phyloP scores from a whole-genome alignment of 2,888 invertebrate species.

The Tetranychus piercei region DNA sequence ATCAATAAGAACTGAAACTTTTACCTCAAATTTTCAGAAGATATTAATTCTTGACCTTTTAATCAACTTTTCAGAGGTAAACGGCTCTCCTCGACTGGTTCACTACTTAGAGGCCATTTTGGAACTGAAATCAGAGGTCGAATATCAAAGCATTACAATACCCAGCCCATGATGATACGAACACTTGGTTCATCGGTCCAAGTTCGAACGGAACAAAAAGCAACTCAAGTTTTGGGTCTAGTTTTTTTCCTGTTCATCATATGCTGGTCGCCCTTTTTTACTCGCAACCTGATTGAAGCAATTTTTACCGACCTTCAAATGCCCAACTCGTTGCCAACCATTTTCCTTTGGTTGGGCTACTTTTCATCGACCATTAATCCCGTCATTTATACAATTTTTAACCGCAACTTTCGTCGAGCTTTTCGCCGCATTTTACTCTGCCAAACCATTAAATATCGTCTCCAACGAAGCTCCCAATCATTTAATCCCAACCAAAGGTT shows the following conservation, averaged over 20 bases:
- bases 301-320: constrained; percentile 52
- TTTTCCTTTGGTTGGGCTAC: constrained; percentile 80
- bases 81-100: not conserved
- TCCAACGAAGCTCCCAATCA: not conserved
- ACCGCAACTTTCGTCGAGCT: constrained; percentile 74
- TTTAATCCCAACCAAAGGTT: not conserved
- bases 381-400: constrained; percentile 86
- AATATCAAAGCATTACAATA: constrained; percentile 6
- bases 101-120: not conserved
- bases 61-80: not conserved
- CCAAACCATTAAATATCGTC: constrained; percentile 28
- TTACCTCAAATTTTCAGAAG: too few relatives aligned
- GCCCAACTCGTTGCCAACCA: constrained; percentile 52
- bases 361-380: constrained; percentile 87
- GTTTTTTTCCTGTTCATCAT: constrained; percentile 86
- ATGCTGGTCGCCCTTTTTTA: constrained; percentile 88
- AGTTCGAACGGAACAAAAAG: constrained; percentile 74
- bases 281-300: constrained; percentile 64
- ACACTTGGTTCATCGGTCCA: constrained; percentile 40
- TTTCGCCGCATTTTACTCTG: constrained; percentile 68
- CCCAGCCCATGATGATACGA: constrained; percentile 24
- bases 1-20: too few relatives aligned
- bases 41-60: too few relatives aligned
- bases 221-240: constrained; percentile 81
- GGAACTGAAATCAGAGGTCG: not conserved